These are phyloP conservation scores for Rhagonycha fulva DNA, from an alignment of 2,888 invertebrate genomes.

Conservation along the genomic window DNA sequence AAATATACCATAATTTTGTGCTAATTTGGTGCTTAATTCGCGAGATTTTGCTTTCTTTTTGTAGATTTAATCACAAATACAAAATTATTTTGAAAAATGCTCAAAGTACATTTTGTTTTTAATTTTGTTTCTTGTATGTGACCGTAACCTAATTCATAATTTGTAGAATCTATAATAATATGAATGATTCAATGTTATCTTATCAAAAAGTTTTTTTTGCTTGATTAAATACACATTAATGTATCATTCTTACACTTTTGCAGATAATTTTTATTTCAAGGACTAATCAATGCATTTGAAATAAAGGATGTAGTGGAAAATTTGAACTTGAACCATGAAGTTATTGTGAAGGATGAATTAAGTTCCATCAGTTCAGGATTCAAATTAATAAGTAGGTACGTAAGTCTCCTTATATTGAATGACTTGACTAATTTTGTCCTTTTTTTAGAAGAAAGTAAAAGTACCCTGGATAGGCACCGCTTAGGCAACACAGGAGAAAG, in stretches of 20 bases:
- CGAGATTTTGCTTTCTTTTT: too few relatives aligned
- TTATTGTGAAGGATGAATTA: neutral
- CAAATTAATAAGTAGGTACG: neutral
- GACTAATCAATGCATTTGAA: neutral
- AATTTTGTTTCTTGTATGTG: too few relatives aligned
- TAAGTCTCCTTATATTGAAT: neutral
- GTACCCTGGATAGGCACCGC: too few relatives aligned
- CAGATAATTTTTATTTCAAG: neutral
- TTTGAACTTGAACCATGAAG: neutral
- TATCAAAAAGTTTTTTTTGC: neutral
- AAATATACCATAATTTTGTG: too few relatives aligned
- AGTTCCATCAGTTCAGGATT: neutral
- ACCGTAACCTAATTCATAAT: too few relatives aligned
- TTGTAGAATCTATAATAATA: too few relatives aligned
- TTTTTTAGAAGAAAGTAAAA: neutral
- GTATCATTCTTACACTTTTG: neutral
- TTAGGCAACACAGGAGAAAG: too few relatives aligned
- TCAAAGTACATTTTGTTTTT: too few relatives aligned
- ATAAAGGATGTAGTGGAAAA: neutral
- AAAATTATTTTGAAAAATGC: too few relatives aligned
- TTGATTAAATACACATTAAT: too few relatives aligned
- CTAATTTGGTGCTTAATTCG: too few relatives aligned
- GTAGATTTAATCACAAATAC: too few relatives aligned
- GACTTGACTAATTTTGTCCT: neutral
- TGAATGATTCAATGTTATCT: neutral